phyloP scores from a whole-genome alignment of 2,888 invertebrate species.

The Trissolcus japonicus region DNA sequence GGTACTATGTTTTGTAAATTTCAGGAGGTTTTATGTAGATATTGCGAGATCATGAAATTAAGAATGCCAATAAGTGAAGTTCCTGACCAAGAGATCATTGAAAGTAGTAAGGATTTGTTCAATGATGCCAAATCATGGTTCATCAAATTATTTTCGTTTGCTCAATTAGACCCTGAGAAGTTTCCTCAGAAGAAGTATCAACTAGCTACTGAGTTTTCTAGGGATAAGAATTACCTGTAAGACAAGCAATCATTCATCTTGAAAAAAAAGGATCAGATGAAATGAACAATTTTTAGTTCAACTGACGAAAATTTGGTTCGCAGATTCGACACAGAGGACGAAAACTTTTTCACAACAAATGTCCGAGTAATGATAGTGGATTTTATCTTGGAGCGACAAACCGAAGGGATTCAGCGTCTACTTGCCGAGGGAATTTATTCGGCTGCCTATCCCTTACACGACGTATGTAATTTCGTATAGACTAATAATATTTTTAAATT shows the following conservation, averaged over 20 bases:
- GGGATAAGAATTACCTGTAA: slow-evolving; percentile 85
- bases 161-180: slow-evolving; percentile 79
- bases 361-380: slow-evolving; percentile 83
- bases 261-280: neutral
- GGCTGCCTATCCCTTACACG: slow-evolving; percentile 86
- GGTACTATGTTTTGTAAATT: slow-evolving; percentile 1
- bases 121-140: slow-evolving; percentile 77
- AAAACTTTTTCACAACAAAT: slow-evolving; percentile 83
- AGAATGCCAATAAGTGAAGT: slow-evolving; percentile 83
- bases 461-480: slow-evolving; percentile 78
- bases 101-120: slow-evolving; percentile 71
- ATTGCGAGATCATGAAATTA: slow-evolving; percentile 86
- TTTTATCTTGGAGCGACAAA: slow-evolving; percentile 85
- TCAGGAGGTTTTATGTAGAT: slow-evolving; percentile 82
- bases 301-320: slow-evolving; percentile 7
- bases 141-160: slow-evolving; percentile 78
- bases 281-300: neutral
- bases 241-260: slow-evolving; percentile 64
- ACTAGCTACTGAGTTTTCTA: slow-evolving; percentile 83
- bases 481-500: neutral
- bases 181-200: slow-evolving; percentile 82
- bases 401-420: slow-evolving; percentile 83
- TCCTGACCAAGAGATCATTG: slow-evolving; percentile 58
- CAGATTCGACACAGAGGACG: slow-evolving; percentile 82
- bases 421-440: slow-evolving; percentile 81